Evolutionary conservation across 2,797 vertebrate species (phyloP), one percentile per base, ranked within the genome.

Genomic region (Diceros bicornis): DNA sequence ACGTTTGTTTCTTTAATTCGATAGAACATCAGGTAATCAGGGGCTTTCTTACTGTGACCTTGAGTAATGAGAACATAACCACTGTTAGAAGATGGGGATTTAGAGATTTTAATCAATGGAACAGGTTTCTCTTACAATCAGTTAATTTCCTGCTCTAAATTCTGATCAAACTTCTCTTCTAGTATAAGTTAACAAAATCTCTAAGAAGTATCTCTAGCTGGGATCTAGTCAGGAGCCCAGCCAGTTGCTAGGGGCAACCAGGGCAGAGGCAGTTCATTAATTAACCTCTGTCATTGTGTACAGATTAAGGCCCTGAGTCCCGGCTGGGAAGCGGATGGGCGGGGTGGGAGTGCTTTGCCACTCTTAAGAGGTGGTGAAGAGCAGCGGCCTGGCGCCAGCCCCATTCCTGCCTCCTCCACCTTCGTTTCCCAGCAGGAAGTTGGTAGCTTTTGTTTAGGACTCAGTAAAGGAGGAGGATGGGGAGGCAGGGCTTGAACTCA

Each of bases 61-160:
- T 88, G 17, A 87, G 61, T 95, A 41, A 89, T 59, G n/a, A 87
- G 55, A 72, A 82, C 23, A 74, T 52, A 68, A 61, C 11, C 14
- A 66, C 18, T 91, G 27, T 77, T 66, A 71, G 44, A 92, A 95
- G 21, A 92, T 61, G n/a, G 68, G 71, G 34, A 92, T 62, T 84
- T 79, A 87, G 78, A 89, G 34, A 74, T 95, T 95, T 95, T 64
- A 59, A 87, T 83, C 47, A 77, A 85, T 93, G 72, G 61, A 41
- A 88, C 84, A 62, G 55, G 11, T 81, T 94, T 91, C 71, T 96
- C 47, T 72, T 95, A 82, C 3, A 62, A 74, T 21, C 23, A 71
- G 86, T 90, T 93, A 68, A 77, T 96, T 95, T 97, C 95, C 41
- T 85, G 44, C 25, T 96, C 23, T 93, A 95, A 96, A 96, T 96